Base-by-base conservation (phyloP, 2,888 invertebrate genomes). In the Amphipyra berbera region DNA sequence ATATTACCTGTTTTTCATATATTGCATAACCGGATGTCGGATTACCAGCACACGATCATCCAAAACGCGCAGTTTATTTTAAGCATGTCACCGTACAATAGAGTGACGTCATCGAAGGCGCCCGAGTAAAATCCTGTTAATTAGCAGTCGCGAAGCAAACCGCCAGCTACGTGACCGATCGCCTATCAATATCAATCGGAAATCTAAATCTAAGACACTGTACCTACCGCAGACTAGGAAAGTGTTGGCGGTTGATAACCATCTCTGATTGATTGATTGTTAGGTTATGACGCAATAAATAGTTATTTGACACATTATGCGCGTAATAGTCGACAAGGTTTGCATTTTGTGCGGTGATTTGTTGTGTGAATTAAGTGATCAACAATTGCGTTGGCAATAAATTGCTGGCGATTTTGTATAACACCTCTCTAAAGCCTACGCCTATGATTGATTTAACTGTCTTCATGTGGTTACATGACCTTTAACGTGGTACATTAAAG, bases 201-300 rank as follows among this genome's bases (percentile, higher is more conserved):
- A 86, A 87, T 87, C 86, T 88, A 85, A 88, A 89, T 90, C 88
- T 88, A 82, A 76, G 76, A 68, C 76, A 70, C 59, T 76, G 71
- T 86, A 90, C 93, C 93, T 94, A 93, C 92, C 93, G 94, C 93
- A 92, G 92, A 62, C 46, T 54, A 76, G 74, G 75, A 81, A 85
- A 80, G 79, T 75, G 68, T 77, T 68, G 68, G 52, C 62, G 52
- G 60, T 53, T 64, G 78, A 71, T 73, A 57, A 52, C 35, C 53
- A 70, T 77, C 79, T 41, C 49, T 44, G 52, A 69, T 64, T 68
- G 78, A 68, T 73, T 65, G 71, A 81, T 81, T 66, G 61, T 42
- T 48, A 61, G 46, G 52, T 61, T 64, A 67, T 68, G 68, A 61
- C 45, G 50, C 73, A 73, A 76, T 77, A 67, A 78, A 74, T 64